A percentile compares a stretch with the other conserved stretches of the same genome.
phyloP scores from a whole-genome alignment of 2,797 vertebrate genomes.

The Chelon labrosus region DNA sequence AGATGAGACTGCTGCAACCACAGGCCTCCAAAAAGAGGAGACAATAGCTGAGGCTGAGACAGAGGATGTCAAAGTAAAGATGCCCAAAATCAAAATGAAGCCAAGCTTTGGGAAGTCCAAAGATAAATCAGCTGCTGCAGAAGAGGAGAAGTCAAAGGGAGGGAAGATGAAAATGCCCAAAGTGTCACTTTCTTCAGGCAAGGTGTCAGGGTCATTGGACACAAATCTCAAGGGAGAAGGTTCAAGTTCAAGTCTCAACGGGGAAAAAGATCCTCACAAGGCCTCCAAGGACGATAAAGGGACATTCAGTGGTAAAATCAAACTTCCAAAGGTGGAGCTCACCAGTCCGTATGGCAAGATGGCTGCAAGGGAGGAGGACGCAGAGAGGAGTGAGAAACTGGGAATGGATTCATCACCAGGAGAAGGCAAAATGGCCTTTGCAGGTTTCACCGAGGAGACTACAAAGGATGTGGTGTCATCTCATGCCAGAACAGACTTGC shows the following conservation, averaged over 20 bases:
- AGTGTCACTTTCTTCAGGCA: slow-evolving; percentile 80
- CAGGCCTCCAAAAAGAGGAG: slow-evolving; percentile 46
- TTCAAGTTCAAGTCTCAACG: slow-evolving; percentile 63
- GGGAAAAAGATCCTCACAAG: slow-evolving; percentile 69
- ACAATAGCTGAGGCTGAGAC: slow-evolving; percentile 43
- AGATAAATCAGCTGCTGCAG: slow-evolving; percentile 65
- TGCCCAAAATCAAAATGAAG: slow-evolving; percentile 80
- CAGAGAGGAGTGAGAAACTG: slow-evolving; percentile 56
- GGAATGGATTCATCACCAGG: slow-evolving; percentile 55
- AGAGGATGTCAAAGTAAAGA: slow-evolving; percentile 64
- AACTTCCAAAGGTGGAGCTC: slow-evolving; percentile 87
- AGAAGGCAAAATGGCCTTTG: slow-evolving; percentile 66
- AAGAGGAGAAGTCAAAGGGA: slow-evolving; percentile 64
- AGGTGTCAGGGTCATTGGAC: slow-evolving; percentile 59
- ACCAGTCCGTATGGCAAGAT: slow-evolving; percentile 81
- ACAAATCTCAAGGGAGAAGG: slow-evolving; percentile 50
- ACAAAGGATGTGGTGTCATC: slow-evolving; percentile 73
- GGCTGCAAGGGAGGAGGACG: slow-evolving; percentile 46
- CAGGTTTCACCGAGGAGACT: slow-evolving; percentile 69
- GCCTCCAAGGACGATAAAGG: slow-evolving; percentile 71
- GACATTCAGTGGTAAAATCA: slow-evolving; percentile 78
- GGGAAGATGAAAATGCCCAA: slow-evolving; percentile 80
- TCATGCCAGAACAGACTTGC: slow-evolving; percentile 82
- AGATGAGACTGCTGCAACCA: slow-evolving; percentile 49
- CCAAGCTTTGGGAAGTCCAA: slow-evolving; percentile 78